A percentile compares a stretch with the other conserved stretches of the same genome.
Evolutionary conservation across 2,888 invertebrate genomes (phyloP).

Genomic region (Drosophila neonasuta): DNA sequence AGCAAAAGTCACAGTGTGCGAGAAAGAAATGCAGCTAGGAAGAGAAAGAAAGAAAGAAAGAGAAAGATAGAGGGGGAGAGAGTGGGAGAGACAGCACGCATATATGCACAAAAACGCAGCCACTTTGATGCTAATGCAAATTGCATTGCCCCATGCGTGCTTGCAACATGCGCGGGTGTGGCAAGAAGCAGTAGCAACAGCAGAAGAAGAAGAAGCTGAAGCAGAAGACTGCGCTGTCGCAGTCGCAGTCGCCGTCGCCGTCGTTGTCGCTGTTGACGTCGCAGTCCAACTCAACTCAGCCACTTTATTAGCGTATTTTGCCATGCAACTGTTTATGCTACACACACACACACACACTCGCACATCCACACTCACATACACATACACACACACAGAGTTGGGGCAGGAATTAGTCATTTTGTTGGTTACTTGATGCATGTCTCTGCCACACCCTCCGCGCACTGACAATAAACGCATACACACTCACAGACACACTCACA

Average conservation of each 20-base stretch:
- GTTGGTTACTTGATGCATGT: conserved; percentile 79
- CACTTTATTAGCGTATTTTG: conserved; percentile 80
- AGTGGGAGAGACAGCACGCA: conserved; percentile 14
- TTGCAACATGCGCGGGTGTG: not conserved
- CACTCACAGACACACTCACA: conserved; percentile 19
- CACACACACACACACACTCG: conserved; percentile 45
- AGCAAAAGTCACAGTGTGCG: conserved; percentile 36
- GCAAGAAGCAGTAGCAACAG: not conserved
- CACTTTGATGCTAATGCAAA: conserved; percentile 77
- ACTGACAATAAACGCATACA: conserved; percentile 53
- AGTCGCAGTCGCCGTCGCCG: conserved; percentile 12
- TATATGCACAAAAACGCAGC: conserved; percentile 70
- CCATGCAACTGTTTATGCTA: conserved; percentile 76
- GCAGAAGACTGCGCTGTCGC: conserved; percentile 26
- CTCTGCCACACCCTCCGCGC: conserved; percentile 22
- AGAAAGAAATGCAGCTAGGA: not conserved
- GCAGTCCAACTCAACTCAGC: conserved; percentile 57
- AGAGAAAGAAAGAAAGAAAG: not conserved
- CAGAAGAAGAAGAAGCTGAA: not conserved
- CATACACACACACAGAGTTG: conserved; percentile 26
- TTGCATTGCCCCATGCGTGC: conserved; percentile 45
- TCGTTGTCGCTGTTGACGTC: conserved; percentile 14
- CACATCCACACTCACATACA: conserved; percentile 20
- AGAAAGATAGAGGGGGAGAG: not conserved
- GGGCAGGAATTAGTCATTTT: conserved; percentile 79